Percentiles rank a stretch among this genome's conserved stretches.
Evolutionary conservation across 2,888 invertebrate species (phyloP).

Genomic region (Brachypterus glaber): DNA sequence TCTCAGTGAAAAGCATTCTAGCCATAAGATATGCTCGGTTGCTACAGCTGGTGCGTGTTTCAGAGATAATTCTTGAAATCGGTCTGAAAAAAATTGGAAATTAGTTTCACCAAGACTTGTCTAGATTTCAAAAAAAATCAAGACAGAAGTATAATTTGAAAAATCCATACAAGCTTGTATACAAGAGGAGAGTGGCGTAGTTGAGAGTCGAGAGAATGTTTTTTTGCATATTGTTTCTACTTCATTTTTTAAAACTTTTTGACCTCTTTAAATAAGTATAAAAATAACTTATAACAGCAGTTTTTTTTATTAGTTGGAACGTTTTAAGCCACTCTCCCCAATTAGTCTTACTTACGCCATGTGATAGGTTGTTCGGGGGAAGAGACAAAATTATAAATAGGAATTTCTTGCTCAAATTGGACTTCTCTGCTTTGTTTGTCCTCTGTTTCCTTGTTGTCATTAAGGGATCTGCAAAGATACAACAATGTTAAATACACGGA

Average conservation of each 20-base stretch:
- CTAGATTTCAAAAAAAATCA: too few species aligned
- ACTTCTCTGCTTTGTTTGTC: slow-evolving; percentile 21
- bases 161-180: too few species aligned
- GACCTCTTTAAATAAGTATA: too few species aligned
- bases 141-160: too few species aligned
- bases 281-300: slow-evolving; percentile 1
- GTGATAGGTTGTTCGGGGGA: slow-evolving; percentile 71
- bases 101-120: too few species aligned
- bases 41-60: slow-evolving; percentile 48
- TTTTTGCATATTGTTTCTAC: too few species aligned
- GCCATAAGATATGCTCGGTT: slow-evolving; percentile 51
- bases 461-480: slow-evolving; percentile 22
- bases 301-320: not conserved
- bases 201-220: too few species aligned
- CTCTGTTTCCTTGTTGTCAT: slow-evolving; percentile 26
- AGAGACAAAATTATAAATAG: slow-evolving; percentile 81
- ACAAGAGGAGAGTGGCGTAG: too few species aligned
- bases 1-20: slow-evolving; percentile 53
- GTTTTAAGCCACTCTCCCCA: slow-evolving; percentile 2
- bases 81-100: slow-evolving; percentile 36
- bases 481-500: too few species aligned
- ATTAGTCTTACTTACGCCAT: slow-evolving; percentile 51
- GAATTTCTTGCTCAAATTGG: slow-evolving; percentile 39
- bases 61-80: slow-evolving; percentile 48
- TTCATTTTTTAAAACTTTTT: too few species aligned